Evolutionary conservation across 2,797 vertebrate genomes (phyloP), one percentile per base, ranked within the genome.

Genomic region (Onychomys torridus): DNA sequence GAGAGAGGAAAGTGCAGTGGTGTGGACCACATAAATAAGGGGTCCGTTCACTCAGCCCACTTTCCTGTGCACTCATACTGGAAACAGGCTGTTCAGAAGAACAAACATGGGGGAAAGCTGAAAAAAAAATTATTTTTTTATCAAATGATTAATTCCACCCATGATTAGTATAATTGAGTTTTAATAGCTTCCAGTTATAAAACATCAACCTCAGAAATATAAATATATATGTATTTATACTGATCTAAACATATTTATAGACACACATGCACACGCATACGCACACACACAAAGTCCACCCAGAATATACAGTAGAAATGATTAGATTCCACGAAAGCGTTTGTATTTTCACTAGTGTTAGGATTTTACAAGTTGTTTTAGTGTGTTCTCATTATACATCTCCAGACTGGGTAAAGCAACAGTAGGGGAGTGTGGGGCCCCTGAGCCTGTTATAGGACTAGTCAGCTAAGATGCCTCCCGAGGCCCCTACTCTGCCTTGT

Each of bases 11-110:
- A 71, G 16, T 9, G 0, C 63, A 27, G 3, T 40, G 55, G 46
- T 14, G 1, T 81, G 63, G 49, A 69, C 84, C 79, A 59, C 73
- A 76, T 34, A 73, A 23, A 0, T 32, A 11, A 78, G 63, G 81
- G 0, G 19, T 96, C 91, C 92, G 4, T 93, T 88, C 82, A 46
- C 16, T 75, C 77, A 25, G 2, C 9, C 97, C 40, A 86, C 0
- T n/a, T 89, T 17, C 92, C 29, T 23, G 2, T 73, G 96, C 1
- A 6, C 97, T 96, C 67, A 93, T 85, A 61, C 8, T 89, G 46
- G 73, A 96, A 96, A 77, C 86, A 75, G 78, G 23, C 57, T 76
- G 1, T 59, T 98, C n/a, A 75, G 3, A 89, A 94, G 69, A 85
- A 95, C 57, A 92, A 76, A 77, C 67, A 0, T 4, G 57, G 13